phyloP scores from a whole-genome alignment of 2,797 vertebrate genomes.

The Mormyrus proboscirostris region DNA sequence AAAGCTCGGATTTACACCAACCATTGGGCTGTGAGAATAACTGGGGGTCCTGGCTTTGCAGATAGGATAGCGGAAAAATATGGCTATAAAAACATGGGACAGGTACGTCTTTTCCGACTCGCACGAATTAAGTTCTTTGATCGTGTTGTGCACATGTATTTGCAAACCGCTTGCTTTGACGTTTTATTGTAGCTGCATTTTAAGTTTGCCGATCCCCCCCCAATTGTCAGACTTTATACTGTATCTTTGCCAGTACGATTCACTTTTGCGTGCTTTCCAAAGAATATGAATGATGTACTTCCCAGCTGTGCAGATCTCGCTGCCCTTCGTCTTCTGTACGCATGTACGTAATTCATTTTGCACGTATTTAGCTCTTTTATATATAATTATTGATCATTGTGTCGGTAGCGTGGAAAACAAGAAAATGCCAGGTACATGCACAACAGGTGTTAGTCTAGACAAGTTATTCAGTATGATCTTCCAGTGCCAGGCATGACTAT shows the following conservation, averaged over 20 bases:
- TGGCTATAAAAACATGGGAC: slow-evolving; percentile 93
- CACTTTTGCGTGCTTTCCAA: background rate
- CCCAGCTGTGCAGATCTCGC: background rate
- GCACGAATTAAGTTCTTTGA: background rate
- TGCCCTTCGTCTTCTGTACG: background rate
- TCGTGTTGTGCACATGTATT: background rate
- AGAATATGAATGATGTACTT: background rate
- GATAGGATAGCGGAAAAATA: slow-evolving; percentile 89
- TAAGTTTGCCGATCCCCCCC: background rate
- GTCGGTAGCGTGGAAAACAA: background rate
- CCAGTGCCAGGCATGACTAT: background rate
- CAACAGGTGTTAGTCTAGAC: slow-evolving; percentile 60
- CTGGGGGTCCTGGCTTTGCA: slow-evolving; percentile 77
- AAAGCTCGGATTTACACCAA: slow-evolving; percentile 91
- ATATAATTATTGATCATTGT: background rate
- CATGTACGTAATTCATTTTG: background rate
- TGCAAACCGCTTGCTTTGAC: background rate
- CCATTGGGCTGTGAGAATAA: slow-evolving; percentile 96
- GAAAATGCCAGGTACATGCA: slow-evolving; percentile 38
- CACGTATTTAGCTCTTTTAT: background rate
- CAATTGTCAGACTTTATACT: background rate
- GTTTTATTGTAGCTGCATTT: background rate
- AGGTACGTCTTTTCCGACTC: slow-evolving; percentile 66
- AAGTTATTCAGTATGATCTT: background rate
- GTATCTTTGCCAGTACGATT: background rate